Percentiles rank a stretch among this genome's conserved stretches.
Conservation (phyloP, 2,888 invertebrate genomes). For the Cheiracanthium punctorium region DNA sequence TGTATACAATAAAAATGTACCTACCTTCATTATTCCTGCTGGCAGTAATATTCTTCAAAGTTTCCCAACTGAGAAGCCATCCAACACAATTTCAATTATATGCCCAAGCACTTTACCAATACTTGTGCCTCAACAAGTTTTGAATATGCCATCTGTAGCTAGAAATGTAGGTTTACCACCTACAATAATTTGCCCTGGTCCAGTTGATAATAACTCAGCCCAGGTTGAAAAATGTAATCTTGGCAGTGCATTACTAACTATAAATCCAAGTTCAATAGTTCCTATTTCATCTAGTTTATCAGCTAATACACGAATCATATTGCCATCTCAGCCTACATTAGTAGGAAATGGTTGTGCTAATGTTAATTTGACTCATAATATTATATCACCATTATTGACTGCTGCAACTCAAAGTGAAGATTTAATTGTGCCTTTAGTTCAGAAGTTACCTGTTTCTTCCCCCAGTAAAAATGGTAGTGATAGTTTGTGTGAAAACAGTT, state of each 20-base stretch:
- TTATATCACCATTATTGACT: slow-evolving; percentile 39
- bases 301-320: slow-evolving; percentile 39
- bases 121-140: slow-evolving; percentile 56
- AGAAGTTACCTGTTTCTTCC: slow-evolving; percentile 5
- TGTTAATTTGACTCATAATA: slow-evolving; percentile 27
- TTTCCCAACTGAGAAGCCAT: slow-evolving; percentile 44
- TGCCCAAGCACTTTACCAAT: slow-evolving; percentile 55
- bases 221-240: slow-evolving; percentile 42
- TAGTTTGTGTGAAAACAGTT: background rate
- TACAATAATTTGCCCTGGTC: slow-evolving; percentile 37
- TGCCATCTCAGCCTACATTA: slow-evolving; percentile 39
- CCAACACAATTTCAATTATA: slow-evolving; percentile 52
- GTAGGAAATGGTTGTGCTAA: slow-evolving; percentile 23
- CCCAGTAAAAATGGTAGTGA: slow-evolving; percentile 1
- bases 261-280: slow-evolving; percentile 54
- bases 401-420: slow-evolving; percentile 41
- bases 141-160: slow-evolving; percentile 52
- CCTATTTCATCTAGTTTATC: slow-evolving; percentile 61
- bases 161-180: slow-evolving; percentile 46
- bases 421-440: slow-evolving; percentile 48
- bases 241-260: slow-evolving; percentile 35
- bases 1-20: slow-evolving; percentile 49
- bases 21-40: slow-evolving; percentile 54
- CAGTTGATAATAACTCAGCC: slow-evolving; percentile 23
- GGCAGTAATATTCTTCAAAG: slow-evolving; percentile 39